Base-by-base conservation (phyloP, 2,113 vertebrate species). In the Pithys albifrons region DNA sequence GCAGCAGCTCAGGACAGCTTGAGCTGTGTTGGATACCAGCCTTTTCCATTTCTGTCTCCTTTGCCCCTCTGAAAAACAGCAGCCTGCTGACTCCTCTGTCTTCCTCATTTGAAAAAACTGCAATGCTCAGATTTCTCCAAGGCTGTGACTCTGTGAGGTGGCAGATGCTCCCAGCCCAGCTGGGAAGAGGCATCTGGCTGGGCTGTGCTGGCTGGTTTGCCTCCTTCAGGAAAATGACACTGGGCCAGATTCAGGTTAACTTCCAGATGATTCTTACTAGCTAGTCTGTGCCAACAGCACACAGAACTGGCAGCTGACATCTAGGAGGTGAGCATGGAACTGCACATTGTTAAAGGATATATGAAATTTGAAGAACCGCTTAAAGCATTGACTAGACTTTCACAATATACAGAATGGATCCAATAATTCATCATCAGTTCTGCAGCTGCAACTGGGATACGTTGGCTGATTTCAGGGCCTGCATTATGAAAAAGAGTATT, bases 91-190 rank as follows among this genome's bases (percentile, higher is more conserved):
- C 46, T 94, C 69, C 58, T 79, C 61, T 54, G 83, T 70, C 59
- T 80, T 89, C 28, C 28, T 48, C 45, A 10, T 37, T 66, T 77
- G 59, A 62, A 84, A 41, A 73, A 80, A n/a, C 46, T 55, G 69
- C 59, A 37, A 80, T 4, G 4, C 69, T 70, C 43, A 6, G 69
- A 51, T 91, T 95, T 84, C 84, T 77, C 17, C 10, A 3, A 27
- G 88, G 76, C 43, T 1, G 1, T 46, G 69, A 28, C 0, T 1
- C 19, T 45, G 51, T 0, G 0, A 41, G 86, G 84, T 35, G 55
- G 73, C 76, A 96, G 93, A 93, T 89, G 87, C 43, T 91, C 80
- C 76, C 69, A 77, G 69, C 55, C 80, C 76, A 86, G 87, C 91
- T 91, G 84, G 91, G 0, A 0, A 61, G 55, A 52, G 43, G 64